These are phyloP conservation scores for Actias luna DNA, from an alignment of 2,888 invertebrate species.

Conservation along the genomic window DNA sequence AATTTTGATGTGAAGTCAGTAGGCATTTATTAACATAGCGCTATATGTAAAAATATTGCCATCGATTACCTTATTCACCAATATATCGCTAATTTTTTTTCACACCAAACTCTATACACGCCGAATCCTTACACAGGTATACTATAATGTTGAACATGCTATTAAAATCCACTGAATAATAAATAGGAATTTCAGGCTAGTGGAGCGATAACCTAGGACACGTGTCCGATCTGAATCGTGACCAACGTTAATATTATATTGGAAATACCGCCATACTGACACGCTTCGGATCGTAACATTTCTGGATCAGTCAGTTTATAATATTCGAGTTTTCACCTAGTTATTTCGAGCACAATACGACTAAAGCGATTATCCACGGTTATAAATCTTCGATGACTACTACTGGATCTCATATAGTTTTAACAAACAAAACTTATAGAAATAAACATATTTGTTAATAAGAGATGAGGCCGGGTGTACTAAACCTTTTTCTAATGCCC, in stretches of 20 bases:
- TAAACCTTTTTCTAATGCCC: no score
- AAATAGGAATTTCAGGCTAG: background rate
- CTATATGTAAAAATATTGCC: no score
- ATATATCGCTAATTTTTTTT: background rate
- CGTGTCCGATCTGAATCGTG: background rate
- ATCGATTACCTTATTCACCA: no score
- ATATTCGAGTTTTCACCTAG: background rate
- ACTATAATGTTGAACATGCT: background rate
- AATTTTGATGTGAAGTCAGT: no score
- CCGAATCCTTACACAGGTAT: background rate
- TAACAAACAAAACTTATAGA: no score
- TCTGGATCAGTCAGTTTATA: background rate
- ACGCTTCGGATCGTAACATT: background rate
- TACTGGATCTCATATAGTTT: no score
- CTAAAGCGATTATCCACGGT: background rate
- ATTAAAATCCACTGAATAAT: background rate
- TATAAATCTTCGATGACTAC: background rate
- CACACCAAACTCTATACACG: background rate
- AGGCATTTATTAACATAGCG: no score
- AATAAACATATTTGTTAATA: no score
- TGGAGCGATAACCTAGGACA: background rate
- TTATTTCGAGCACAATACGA: background rate
- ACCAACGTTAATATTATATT: background rate
- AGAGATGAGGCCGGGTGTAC: no score
- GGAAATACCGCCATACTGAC: background rate